Evolutionary conservation across 2,888 invertebrate species (phyloP).

Genomic region (Lasioglossum villosulum): DNA sequence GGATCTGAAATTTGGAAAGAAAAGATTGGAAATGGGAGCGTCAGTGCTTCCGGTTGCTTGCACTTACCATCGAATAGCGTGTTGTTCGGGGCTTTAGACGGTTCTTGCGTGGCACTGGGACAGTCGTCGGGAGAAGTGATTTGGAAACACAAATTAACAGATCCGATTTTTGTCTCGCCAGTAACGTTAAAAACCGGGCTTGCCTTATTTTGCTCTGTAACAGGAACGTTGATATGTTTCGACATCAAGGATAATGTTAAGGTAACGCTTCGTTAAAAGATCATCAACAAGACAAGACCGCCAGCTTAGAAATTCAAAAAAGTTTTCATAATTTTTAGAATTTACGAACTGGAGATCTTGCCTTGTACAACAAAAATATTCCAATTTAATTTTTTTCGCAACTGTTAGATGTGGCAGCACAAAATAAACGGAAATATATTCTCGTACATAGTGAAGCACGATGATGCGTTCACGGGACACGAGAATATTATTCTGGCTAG

Average conservation of each 20-base stretch:
- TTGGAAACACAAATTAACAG: conserved; percentile 87
- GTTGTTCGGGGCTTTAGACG: conserved; percentile 87
- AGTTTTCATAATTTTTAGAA: background rate
- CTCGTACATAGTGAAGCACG: conserved; percentile 87
- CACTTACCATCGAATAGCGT: conserved; percentile 76
- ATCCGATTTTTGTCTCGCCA: conserved; percentile 89
- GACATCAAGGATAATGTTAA: conserved; percentile 63
- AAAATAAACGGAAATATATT: conserved; percentile 89
- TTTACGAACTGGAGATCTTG: background rate
- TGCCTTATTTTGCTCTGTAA: conserved; percentile 85
- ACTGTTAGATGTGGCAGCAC: conserved; percentile 88
- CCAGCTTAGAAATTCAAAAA: background rate
- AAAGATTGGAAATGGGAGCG: conserved; percentile 84
- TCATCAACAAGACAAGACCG: background rate
- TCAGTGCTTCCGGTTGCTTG: conserved; percentile 85
- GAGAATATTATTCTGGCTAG: conserved; percentile 89
- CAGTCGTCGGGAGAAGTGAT: conserved; percentile 85
- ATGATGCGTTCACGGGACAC: conserved; percentile 80
- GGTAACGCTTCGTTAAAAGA: conserved; percentile 51
- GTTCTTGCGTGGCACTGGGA: conserved; percentile 86
- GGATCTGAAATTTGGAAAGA: conserved; percentile 83
- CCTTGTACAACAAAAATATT: background rate
- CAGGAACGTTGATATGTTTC: conserved; percentile 73
- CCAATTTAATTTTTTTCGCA: conserved; percentile 49
- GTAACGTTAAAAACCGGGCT: conserved; percentile 86